Conservation (phyloP, 1,140 invertebrate species). For the Phthorimaea operculella region DNA sequence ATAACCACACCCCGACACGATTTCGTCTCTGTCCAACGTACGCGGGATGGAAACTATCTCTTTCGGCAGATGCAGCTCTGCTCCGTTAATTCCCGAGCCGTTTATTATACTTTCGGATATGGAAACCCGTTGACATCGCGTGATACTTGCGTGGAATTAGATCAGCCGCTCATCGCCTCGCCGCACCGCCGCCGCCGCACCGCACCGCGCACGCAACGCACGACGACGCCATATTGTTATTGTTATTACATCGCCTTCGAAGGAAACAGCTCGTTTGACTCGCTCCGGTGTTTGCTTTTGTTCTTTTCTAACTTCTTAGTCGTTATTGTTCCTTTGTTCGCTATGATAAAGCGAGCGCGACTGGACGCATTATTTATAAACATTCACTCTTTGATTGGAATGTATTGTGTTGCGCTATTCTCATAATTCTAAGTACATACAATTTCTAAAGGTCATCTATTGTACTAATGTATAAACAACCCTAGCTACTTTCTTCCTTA, state of each 20-base stretch:
- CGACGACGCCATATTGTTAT: slow-evolving; percentile 48
- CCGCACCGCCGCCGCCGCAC: slow-evolving; percentile 18
- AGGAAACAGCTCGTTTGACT: slow-evolving; percentile 54
- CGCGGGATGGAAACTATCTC: slow-evolving; percentile 25
- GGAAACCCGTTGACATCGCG: slow-evolving; percentile 9
- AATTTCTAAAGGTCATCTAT: slow-evolving; percentile 21
- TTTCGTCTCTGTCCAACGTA: slow-evolving; percentile 40
- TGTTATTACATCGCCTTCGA: slow-evolving; percentile 52
- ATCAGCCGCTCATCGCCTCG: slow-evolving; percentile 18
- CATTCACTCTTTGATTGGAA: slow-evolving; percentile 44
- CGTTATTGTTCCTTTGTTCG: slow-evolving; percentile 57
- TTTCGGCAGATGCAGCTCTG: slow-evolving; percentile 26
- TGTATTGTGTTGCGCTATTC: slow-evolving; percentile 37
- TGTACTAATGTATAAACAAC: neutral
- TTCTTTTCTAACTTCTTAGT: slow-evolving; percentile 59
- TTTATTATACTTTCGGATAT: slow-evolving; percentile 26
- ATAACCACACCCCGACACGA: slow-evolving; percentile 60
- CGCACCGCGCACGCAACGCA: slow-evolving; percentile 33
- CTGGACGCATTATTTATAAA: slow-evolving; percentile 50
- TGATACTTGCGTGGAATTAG: slow-evolving; percentile 22
- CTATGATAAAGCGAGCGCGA: slow-evolving; percentile 37
- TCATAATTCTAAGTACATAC: slow-evolving; percentile 17
- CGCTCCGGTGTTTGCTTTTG: slow-evolving; percentile 54
- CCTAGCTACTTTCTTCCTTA: slow-evolving; percentile 2
- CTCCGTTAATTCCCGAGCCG: slow-evolving; percentile 35